Percentiles rank a stretch among this genome's conserved stretches.
Evolutionary conservation across 92 coral and sea anemone species (phyloP).

Genomic region (Epizoanthus stellaris): DNA sequence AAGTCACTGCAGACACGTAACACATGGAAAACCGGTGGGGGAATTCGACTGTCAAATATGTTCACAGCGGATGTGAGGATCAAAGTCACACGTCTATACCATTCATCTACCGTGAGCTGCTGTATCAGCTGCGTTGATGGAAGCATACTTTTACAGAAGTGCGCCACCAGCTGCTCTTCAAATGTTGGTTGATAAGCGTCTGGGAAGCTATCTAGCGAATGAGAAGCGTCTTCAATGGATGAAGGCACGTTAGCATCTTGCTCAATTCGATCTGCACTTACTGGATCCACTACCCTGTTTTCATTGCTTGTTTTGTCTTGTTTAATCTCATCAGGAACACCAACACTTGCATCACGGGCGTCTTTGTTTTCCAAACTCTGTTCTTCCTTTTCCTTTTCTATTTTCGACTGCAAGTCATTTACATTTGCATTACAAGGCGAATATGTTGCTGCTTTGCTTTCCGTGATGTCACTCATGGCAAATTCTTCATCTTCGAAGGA

Average conservation of each 20-base stretch:
- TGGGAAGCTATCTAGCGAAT: neutral
- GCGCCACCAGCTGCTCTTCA: slow-evolving; percentile 12
- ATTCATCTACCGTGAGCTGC: slow-evolving; percentile 5
- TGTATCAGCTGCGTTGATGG: neutral
- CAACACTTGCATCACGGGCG: no score
- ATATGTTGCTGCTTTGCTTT: no score
- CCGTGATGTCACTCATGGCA: no score
- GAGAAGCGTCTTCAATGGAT: neutral
- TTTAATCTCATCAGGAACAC: neutral
- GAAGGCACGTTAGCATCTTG: neutral
- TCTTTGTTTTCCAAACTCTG: no score
- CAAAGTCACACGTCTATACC: slow-evolving; percentile 12
- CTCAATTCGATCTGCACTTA: neutral
- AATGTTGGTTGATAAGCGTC: neutral
- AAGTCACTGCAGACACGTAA: slow-evolving; percentile 2
- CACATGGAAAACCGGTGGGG: slow-evolving; percentile 2
- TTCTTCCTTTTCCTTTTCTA: no score
- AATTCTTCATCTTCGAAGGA: no score
- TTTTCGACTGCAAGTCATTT: no score
- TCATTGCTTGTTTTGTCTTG: neutral
- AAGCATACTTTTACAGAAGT: slow-evolving; percentile 7
- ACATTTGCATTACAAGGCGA: no score
- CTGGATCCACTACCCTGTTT: neutral
- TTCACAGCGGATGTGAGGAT: slow-evolving; percentile 2
- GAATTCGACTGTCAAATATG: slow-evolving; percentile 15